Evolutionary conservation across 2,113 vertebrate species (phyloP).

Genomic region (Ammodytes marinus): DNA sequence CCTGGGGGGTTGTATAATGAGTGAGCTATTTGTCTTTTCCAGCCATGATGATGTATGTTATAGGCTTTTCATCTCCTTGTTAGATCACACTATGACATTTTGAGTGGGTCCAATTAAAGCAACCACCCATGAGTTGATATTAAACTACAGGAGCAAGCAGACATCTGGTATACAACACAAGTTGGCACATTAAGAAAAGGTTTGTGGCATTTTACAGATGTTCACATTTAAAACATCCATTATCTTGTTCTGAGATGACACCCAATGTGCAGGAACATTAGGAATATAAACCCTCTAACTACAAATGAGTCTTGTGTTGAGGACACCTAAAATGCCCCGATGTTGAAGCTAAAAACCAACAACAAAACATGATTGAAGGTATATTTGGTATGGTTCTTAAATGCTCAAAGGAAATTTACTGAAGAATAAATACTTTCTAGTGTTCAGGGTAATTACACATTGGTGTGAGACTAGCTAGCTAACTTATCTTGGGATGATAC

Average conservation of each 20-base stretch:
- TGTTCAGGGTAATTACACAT: no score
- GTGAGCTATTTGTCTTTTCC: slow-evolving; percentile 69
- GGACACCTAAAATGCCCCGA: slow-evolving; percentile 31
- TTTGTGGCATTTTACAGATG: slow-evolving; percentile 75
- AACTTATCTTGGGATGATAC: no score
- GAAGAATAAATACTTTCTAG: no score
- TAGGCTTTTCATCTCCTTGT: slow-evolving; percentile 52
- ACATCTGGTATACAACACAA: slow-evolving; percentile 67
- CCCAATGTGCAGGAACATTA: slow-evolving; percentile 18
- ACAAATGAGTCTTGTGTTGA: slow-evolving; percentile 45
- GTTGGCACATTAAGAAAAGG: slow-evolving; percentile 61
- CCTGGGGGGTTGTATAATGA: slow-evolving; percentile 56
- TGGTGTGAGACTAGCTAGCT: no score
- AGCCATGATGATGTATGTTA: slow-evolving; percentile 57
- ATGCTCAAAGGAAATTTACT: no score
- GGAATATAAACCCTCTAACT: slow-evolving; percentile 29
- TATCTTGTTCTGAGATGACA: slow-evolving; percentile 55
- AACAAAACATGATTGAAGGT: not conserved
- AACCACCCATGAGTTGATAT: slow-evolving; percentile 67
- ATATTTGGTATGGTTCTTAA: not conserved
- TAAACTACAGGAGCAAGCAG: slow-evolving; percentile 59
- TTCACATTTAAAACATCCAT: slow-evolving; percentile 59
- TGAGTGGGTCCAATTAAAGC: slow-evolving; percentile 72
- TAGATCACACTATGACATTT: slow-evolving; percentile 72
- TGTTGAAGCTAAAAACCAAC: slow-evolving; percentile 7